Conservation (phyloP, 1,140 invertebrate genomes). For the Pogonomyrmex barbatus region DNA sequence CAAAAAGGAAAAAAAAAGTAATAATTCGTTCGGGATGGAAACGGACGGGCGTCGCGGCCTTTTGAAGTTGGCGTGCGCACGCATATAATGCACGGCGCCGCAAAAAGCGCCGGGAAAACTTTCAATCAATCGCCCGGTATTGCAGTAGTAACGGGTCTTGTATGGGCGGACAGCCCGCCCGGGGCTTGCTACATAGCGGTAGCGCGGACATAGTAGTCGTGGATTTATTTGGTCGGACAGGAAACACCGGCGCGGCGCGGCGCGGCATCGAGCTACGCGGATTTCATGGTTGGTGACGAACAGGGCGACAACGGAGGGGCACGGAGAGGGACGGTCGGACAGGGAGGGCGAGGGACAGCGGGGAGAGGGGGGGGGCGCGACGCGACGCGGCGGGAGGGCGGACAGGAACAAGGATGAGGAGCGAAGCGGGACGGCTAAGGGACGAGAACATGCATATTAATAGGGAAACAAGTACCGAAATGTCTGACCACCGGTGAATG, state of each 20-base stretch:
- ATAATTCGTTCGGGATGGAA: slow-evolving; percentile 11
- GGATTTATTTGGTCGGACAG: slow-evolving; percentile 84
- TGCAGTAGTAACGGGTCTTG: slow-evolving; percentile 81
- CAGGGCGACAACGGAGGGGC: slow-evolving; percentile 30
- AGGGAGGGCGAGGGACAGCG: background rate
- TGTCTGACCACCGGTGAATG: slow-evolving; percentile 74
- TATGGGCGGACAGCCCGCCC: slow-evolving; percentile 79
- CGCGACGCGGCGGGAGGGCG: slow-evolving; percentile 50
- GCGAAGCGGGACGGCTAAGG: slow-evolving; percentile 69
- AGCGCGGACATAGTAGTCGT: slow-evolving; percentile 76
- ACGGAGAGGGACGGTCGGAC: slow-evolving; percentile 10
- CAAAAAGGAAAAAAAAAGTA: background rate
- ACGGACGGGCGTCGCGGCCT: slow-evolving; percentile 26
- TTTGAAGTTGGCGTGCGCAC: slow-evolving; percentile 25
- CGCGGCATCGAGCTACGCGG: slow-evolving; percentile 62
- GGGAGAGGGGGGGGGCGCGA: slow-evolving; percentile 29
- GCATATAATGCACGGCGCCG: slow-evolving; percentile 67
- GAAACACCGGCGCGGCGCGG: slow-evolving; percentile 78
- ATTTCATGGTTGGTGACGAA: slow-evolving; percentile 70
- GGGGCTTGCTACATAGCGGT: slow-evolving; percentile 54
- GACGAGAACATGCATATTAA: slow-evolving; percentile 82
- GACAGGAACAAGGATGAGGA: slow-evolving; percentile 62
- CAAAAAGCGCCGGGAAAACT: slow-evolving; percentile 73
- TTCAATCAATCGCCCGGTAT: slow-evolving; percentile 76
- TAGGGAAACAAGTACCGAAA: slow-evolving; percentile 78